phyloP scores from a whole-genome alignment of 1,140 invertebrate species.

The Lordiphosa collinella region DNA sequence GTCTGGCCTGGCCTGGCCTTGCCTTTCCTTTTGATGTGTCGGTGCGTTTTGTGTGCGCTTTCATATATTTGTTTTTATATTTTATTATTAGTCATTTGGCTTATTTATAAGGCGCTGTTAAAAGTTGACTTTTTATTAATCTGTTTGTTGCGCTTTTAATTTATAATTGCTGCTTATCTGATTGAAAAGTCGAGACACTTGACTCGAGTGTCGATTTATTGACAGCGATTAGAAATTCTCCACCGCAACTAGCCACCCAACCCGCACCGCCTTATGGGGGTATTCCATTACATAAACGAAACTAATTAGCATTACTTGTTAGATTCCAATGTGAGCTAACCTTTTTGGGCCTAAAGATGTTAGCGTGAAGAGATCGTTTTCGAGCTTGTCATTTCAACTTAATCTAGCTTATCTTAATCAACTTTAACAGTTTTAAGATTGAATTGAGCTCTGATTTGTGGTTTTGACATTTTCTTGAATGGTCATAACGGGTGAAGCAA shows the following conservation, averaged over 20 bases:
- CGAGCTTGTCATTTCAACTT: no score
- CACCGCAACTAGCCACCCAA: constrained; percentile 6
- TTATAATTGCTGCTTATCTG: constrained; percentile 76
- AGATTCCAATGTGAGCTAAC: constrained; percentile 18
- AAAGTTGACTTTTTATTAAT: constrained; percentile 74
- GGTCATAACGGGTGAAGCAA: no score
- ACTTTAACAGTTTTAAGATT: no score
- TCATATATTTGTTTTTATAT: constrained; percentile 33
- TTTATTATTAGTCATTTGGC: constrained; percentile 76
- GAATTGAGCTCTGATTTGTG: no score
- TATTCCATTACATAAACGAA: constrained; percentile 41
- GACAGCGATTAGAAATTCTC: constrained; percentile 52
- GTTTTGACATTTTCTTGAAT: no score
- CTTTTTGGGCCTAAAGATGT: constrained; percentile 10
- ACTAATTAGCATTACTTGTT: constrained; percentile 43
- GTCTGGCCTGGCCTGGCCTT: constrained; percentile 1
- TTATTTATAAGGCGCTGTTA: constrained; percentile 74
- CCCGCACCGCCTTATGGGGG: neutral
- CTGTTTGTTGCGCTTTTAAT: constrained; percentile 73
- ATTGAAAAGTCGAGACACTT: constrained; percentile 69
- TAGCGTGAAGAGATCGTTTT: no score
- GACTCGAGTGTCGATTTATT: constrained; percentile 72
- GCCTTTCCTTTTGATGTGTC: constrained; percentile 50
- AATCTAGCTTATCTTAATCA: no score
- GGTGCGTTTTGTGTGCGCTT: constrained; percentile 43